These are phyloP conservation scores for Poecilia wingei DNA, from an alignment of 2,797 vertebrate genomes.

Conservation along the genomic window DNA sequence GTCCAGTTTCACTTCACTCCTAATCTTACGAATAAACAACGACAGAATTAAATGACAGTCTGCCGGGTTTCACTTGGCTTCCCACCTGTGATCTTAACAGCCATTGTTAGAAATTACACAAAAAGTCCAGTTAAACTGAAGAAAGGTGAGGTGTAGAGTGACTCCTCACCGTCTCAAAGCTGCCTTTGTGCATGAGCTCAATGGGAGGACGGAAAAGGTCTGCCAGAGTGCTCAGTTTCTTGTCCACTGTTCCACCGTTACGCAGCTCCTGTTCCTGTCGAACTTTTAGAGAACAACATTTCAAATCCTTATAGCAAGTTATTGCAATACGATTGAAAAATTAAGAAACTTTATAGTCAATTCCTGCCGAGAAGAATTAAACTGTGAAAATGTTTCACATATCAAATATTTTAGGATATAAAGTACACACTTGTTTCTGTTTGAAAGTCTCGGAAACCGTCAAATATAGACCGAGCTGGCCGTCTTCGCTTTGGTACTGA, in stretches of 20 bases:
- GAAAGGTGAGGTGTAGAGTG: slow-evolving; percentile 33
- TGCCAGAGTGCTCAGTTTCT: slow-evolving; percentile 97
- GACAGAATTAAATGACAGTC: background rate
- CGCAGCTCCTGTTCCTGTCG: slow-evolving; percentile 98
- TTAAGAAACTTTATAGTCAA: background rate
- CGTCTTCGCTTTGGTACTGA: slow-evolving; percentile 95
- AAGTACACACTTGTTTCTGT: slow-evolving; percentile 93
- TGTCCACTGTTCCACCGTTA: slow-evolving; percentile 96
- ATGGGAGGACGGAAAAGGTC: slow-evolving; percentile 98
- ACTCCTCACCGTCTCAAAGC: slow-evolving; percentile 95
- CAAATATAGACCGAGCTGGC: slow-evolving; percentile 98
- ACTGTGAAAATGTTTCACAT: background rate
- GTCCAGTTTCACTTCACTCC: background rate
- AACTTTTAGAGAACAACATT: slow-evolving; percentile 77
- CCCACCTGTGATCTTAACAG: slow-evolving; percentile 4
- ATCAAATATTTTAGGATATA: background rate
- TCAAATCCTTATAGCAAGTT: slow-evolving; percentile 8
- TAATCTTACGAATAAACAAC: background rate
- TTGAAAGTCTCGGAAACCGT: slow-evolving; percentile 98
- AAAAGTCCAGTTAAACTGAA: slow-evolving; percentile 43
- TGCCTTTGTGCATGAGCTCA: slow-evolving; percentile 99
- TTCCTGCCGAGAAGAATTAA: slow-evolving; percentile 1
- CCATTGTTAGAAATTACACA: slow-evolving; percentile 38
- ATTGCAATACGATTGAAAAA: slow-evolving; percentile 9
- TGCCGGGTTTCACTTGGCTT: background rate